These are phyloP conservation scores for Poecilobothrus nobilitatus DNA, from an alignment of 2,888 invertebrate species.

Conservation along the genomic window DNA sequence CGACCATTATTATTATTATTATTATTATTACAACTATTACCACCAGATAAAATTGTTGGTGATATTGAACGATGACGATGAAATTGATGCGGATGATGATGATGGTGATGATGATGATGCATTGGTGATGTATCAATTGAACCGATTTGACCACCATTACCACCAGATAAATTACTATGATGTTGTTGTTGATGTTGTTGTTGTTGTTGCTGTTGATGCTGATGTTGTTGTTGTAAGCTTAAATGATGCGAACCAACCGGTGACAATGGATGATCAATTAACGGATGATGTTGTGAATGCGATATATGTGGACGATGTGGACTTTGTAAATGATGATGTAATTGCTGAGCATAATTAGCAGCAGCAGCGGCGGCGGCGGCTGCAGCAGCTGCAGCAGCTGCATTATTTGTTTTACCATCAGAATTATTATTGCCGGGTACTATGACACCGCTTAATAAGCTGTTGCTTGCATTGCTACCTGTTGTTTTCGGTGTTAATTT, in stretches of 20 bases:
- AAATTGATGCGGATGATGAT: conserved; percentile 35
- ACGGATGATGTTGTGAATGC: conserved; percentile 25
- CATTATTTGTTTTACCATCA: conserved; percentile 36
- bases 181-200: conserved; percentile 28
- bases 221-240: conserved; percentile 24
- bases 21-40: conserved; percentile 19
- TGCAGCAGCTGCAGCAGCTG: background rate
- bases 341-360: conserved; percentile 17
- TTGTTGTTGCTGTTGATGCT: conserved; percentile 24
- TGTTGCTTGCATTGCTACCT: conserved; percentile 39
- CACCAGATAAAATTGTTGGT: conserved; percentile 28
- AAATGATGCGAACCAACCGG: conserved; percentile 23
- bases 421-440: conserved; percentile 40
- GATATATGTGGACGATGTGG: conserved; percentile 19
- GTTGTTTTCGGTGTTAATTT: conserved; percentile 9
- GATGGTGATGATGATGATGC: conserved; percentile 31
- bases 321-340: conserved; percentile 26
- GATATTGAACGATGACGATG: conserved; percentile 39
- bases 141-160: background rate
- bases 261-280: conserved; percentile 11
- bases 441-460: conserved; percentile 44
- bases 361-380: background rate
- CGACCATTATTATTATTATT: conserved; percentile 28
- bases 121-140: conserved; percentile 23
- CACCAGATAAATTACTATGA: conserved; percentile 24